These are phyloP conservation scores for Nowickia ferox DNA, from an alignment of 2,888 invertebrate genomes.

Conservation along the genomic window DNA sequence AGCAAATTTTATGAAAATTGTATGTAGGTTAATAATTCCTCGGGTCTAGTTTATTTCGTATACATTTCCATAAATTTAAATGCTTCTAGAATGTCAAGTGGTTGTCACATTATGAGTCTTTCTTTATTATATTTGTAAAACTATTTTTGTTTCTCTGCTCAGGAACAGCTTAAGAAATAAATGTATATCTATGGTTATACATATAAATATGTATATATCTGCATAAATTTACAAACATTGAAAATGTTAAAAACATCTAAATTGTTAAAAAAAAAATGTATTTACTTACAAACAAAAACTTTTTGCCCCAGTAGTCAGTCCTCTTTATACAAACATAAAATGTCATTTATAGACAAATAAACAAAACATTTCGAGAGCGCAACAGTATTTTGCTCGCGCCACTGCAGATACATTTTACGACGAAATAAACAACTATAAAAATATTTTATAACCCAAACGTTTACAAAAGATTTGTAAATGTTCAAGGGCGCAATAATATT, in stretches of 20 bases:
- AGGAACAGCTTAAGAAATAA: too few relatives aligned
- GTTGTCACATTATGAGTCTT: too few relatives aligned
- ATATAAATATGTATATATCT: too few relatives aligned
- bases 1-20: too few relatives aligned
- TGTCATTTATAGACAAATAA: slow-evolving; percentile 28
- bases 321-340: slow-evolving; percentile 16
- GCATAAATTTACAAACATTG: background rate
- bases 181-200: too few relatives aligned
- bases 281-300: background rate
- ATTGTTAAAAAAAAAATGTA: background rate
- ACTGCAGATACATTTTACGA: background rate
- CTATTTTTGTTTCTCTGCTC: too few relatives aligned
- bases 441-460: background rate
- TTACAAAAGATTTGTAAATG: background rate
- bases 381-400: background rate
- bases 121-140: too few relatives aligned
- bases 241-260: background rate
- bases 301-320: background rate
- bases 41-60: too few relatives aligned
- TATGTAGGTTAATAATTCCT: too few relatives aligned
- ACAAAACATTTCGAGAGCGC: background rate
- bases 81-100: too few relatives aligned
- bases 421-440: background rate
- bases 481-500: background rate
- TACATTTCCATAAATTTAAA: too few relatives aligned